These are phyloP conservation scores for Simalia tracyae DNA, from an alignment of 2,797 vertebrate species.

Conservation along the genomic window DNA sequence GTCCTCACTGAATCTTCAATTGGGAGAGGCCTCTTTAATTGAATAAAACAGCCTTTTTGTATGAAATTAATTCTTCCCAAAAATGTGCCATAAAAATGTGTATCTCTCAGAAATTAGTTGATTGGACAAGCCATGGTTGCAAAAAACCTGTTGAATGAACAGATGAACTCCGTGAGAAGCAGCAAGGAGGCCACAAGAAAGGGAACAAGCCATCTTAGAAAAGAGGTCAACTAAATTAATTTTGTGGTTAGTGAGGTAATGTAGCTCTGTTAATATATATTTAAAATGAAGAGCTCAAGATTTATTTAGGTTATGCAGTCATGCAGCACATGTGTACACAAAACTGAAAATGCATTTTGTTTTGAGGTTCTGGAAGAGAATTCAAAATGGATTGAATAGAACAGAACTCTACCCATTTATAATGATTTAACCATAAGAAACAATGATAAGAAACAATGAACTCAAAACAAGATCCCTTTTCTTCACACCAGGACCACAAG, in stretches of 20 bases:
- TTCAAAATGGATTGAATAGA: neutral
- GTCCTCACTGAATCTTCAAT: neutral
- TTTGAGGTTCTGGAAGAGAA: neutral
- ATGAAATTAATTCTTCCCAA: neutral
- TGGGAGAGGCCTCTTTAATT: neutral
- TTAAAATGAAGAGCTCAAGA: neutral
- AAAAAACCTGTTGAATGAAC: neutral
- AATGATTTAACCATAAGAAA: no score
- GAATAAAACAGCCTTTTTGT: neutral
- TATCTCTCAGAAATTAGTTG: neutral
- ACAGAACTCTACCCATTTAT: no score
- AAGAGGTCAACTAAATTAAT: neutral
- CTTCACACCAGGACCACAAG: no score
- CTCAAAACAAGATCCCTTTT: no score
- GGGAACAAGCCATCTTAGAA: neutral
- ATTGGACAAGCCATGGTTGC: neutral
- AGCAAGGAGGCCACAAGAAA: neutral
- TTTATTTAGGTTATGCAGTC: neutral
- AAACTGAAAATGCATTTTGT: neutral
- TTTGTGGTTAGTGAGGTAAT: neutral
- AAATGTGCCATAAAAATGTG: neutral
- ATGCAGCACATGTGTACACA: neutral
- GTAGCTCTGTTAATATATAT: neutral
- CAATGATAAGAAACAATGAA: no score
- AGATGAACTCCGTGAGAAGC: neutral